Evolutionary conservation across 2,797 vertebrate species (phyloP).

Genomic region (Diceros bicornis): DNA sequence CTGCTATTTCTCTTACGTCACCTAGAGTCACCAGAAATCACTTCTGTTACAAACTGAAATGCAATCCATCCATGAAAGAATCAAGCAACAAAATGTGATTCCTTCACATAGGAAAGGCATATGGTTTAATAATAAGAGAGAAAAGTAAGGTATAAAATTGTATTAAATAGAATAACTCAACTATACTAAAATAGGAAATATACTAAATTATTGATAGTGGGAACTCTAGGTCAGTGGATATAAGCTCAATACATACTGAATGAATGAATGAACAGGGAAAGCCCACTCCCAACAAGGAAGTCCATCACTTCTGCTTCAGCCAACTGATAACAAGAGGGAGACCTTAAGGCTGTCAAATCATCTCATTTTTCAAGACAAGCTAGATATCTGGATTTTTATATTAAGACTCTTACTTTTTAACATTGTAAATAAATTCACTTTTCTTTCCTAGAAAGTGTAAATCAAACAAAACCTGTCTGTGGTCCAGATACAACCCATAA

Average conservation of each 20-base stretch:
- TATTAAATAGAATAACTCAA: background rate
- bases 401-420: background rate
- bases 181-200: background rate
- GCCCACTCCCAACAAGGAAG: background rate
- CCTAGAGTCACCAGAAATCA: constrained; percentile 44
- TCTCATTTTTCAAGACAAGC: background rate
- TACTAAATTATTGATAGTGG: background rate
- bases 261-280: background rate
- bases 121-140: constrained; percentile 25
- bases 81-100: background rate
- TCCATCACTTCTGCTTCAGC: background rate
- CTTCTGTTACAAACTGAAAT: constrained; percentile 34
- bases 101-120: background rate
- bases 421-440: background rate
- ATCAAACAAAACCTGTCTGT: background rate
- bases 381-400: background rate
- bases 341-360: background rate
- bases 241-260: background rate
- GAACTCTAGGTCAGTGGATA: background rate
- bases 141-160: constrained; percentile 9
- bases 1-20: background rate
- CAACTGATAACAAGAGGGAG: background rate
- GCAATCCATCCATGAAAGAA: background rate
- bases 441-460: constrained; percentile 17
- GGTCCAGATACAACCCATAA: background rate